A percentile compares a stretch with the other conserved stretches of the same genome.
Conservation (phyloP, 2,888 invertebrate genomes). For the Pristionchus japonicus region DNA sequence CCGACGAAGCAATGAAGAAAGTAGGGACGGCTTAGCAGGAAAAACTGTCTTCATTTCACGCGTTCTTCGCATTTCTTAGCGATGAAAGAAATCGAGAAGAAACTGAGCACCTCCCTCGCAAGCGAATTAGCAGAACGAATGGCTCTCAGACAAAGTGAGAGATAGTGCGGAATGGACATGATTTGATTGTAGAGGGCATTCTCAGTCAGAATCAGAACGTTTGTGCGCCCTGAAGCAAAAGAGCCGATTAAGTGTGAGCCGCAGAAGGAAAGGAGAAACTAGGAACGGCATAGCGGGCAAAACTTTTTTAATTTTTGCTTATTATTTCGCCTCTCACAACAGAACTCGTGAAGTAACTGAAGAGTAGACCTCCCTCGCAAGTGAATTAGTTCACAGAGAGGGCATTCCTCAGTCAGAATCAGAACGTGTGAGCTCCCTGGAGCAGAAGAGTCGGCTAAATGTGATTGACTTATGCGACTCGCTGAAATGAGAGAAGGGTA, state of each 20-base stretch:
- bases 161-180: too few species aligned
- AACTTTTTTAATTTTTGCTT: too few species aligned
- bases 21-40: too few species aligned
- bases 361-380: background rate
- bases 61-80: too few species aligned
- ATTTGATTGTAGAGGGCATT: background rate
- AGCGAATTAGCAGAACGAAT: background rate
- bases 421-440: background rate
- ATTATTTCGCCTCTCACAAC: too few species aligned
- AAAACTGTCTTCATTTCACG: too few species aligned
- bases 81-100: too few species aligned
- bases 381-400: background rate
- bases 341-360: too few species aligned
- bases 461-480: constrained; percentile 16
- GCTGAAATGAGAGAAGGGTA: background rate
- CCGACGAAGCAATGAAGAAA: background rate
- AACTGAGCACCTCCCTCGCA: background rate
- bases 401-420: background rate
- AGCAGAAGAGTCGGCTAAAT: background rate
- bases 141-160: too few species aligned
- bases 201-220: background rate
- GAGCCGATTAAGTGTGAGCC: background rate
- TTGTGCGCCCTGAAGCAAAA: background rate
- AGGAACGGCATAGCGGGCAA: too few species aligned
- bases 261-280: too few species aligned